Evolutionary conservation across 2,888 invertebrate genomes (phyloP).

Genomic region (Melolontha melolontha): DNA sequence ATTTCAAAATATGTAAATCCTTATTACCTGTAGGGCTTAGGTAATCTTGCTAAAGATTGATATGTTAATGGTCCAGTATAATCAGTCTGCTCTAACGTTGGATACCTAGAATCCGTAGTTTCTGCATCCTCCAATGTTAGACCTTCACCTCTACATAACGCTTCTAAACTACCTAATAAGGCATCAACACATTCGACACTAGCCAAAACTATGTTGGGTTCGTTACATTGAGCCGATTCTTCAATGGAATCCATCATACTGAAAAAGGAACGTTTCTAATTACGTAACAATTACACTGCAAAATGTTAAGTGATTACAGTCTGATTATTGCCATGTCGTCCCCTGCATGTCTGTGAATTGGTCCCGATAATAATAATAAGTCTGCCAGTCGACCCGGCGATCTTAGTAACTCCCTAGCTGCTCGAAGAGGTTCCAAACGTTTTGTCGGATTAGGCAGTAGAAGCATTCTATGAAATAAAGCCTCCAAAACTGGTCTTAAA

Average conservation of each 20-base stretch:
- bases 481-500: conserved; percentile 91
- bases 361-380: conserved; percentile 71
- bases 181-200: conserved; percentile 88
- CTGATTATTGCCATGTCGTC: conserved; percentile 87
- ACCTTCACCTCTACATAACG: conserved; percentile 81
- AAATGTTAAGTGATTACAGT: conserved; percentile 71
- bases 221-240: conserved; percentile 88
- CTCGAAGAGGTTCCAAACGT: conserved; percentile 86
- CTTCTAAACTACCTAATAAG: conserved; percentile 84
- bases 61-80: conserved; percentile 89
- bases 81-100: conserved; percentile 78
- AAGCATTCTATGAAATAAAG: conserved; percentile 92
- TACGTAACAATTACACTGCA: conserved; percentile 7
- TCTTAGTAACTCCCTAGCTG: conserved; percentile 83
- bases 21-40: conserved; percentile 80
- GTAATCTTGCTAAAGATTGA: conserved; percentile 84
- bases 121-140: conserved; percentile 73
- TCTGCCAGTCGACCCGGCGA: conserved; percentile 85
- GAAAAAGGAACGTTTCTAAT: conserved; percentile 48
- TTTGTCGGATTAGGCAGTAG: conserved; percentile 88
- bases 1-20: too few relatives aligned
- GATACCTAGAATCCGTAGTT: conserved; percentile 75
- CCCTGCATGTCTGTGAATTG: conserved; percentile 74
- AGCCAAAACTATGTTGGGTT: conserved; percentile 80
- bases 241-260: conserved; percentile 94